Evolutionary conservation across 2,797 vertebrate species (phyloP), one percentile per base, ranked within the genome.

Genomic region (Natrix natrix): DNA sequence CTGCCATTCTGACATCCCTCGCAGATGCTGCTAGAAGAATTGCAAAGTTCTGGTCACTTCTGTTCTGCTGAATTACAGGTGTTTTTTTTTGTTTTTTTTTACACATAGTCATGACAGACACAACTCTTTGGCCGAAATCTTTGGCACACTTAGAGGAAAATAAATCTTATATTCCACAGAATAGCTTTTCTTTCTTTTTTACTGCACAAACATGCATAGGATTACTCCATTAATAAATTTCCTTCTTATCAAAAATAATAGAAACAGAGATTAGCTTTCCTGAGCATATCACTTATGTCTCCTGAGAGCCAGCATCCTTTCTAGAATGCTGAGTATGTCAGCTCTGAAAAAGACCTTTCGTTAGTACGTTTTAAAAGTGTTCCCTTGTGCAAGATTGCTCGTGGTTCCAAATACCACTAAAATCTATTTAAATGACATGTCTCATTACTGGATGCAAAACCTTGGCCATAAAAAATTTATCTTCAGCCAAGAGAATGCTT

Each of bases 361-460:
- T 93, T 90, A 6, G 91, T 94, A 61, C 16, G 26, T 20, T 88
- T 92, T 89, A 94, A 94, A 93, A 94, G 69, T 94, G 88, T 24
- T 11, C 86, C 93, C 52, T 94, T 89, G 91, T 43, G 1, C 48
- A 91, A 89, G 3, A 88, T 89, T 89, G 95, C 94, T 16, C 93
- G 66, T 94, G 88, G n/a, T 14, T 74, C 22, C 83, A 66, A 92
- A 92, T 92, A 93, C n/a, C 32, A 92, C 91, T 78, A 91, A 92
- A 94, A 8, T 0, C 92, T 95, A 66, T 66, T 93, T 93, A 95
- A 96, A 95, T 94, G 74, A 14, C 52, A 60, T 69, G 0, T 66
- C 55, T 95, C 74, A 87, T 94, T 96, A 95, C 88, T 94, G 91
- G 52, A 92, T 94, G 83, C 90, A 92, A 94, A 93, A 52, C 32